These are phyloP conservation scores for Irena cyanogastra DNA, from an alignment of 2,113 vertebrate species.

Conservation along the genomic window DNA sequence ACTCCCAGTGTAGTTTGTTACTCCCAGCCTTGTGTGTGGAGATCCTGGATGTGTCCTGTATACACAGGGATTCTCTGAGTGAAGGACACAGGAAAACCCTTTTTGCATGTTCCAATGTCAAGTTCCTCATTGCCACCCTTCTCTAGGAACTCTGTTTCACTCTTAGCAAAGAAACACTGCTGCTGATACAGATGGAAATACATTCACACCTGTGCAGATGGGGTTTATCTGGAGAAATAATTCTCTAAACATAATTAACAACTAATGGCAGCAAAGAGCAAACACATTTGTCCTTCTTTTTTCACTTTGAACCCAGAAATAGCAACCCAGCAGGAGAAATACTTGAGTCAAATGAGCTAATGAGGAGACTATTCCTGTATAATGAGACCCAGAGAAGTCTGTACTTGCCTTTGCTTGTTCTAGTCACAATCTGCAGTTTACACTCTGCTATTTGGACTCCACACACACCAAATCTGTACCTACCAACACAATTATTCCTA, in stretches of 20 bases:
- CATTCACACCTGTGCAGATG: not conserved
- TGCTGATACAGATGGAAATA: not conserved
- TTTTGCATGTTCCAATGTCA: accelerated
- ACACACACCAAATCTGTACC: not conserved
- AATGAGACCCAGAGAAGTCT: not conserved
- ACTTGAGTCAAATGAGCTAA: not conserved
- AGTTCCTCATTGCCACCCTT: not conserved
- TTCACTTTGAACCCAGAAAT: not conserved
- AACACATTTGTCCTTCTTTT: not conserved
- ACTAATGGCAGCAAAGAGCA: not conserved
- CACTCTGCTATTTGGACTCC: not conserved
- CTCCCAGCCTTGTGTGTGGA: not conserved
- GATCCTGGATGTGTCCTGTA: not conserved
- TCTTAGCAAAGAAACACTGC: not conserved
- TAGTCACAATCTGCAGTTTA: not conserved
- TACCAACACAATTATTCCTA: not conserved
- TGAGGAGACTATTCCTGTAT: not conserved
- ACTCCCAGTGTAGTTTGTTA: not conserved
- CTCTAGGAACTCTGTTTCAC: not conserved
- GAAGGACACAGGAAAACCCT: not conserved
- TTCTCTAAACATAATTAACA: not conserved
- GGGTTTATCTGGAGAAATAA: not conserved
- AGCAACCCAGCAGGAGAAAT: not conserved
- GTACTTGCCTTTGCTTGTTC: not conserved
- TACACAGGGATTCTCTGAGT: not conserved